Conservation (phyloP, 1,140 invertebrate species). For the Sinella curviseta region DNA sequence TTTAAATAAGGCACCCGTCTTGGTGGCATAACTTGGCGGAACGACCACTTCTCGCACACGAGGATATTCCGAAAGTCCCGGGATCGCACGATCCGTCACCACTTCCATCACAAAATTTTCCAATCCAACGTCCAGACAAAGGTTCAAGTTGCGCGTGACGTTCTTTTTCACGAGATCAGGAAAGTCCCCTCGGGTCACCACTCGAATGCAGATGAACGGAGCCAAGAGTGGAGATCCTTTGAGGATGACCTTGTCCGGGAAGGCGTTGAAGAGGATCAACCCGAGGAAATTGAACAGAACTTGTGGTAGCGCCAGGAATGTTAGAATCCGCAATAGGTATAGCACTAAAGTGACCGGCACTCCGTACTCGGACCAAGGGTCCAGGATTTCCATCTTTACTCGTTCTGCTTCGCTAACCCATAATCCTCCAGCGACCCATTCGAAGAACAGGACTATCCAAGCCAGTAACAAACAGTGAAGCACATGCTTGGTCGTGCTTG, state of each 20-base stretch:
- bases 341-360: slow-evolving; percentile 69
- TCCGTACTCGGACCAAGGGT: slow-evolving; percentile 80
- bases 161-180: slow-evolving; percentile 62
- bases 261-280: slow-evolving; percentile 62
- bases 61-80: slow-evolving; percentile 57
- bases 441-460: slow-evolving; percentile 73
- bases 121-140: slow-evolving; percentile 82
- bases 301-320: slow-evolving; percentile 83
- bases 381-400: slow-evolving; percentile 60
- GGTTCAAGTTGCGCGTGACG: slow-evolving; percentile 65
- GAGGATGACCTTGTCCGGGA: slow-evolving; percentile 59
- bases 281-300: slow-evolving; percentile 59
- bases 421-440: slow-evolving; percentile 76
- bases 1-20: slow-evolving; percentile 62
- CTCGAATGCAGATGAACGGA: slow-evolving; percentile 64
- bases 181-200: slow-evolving; percentile 64
- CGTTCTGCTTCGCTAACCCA: slow-evolving; percentile 60
- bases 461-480: slow-evolving; percentile 77
- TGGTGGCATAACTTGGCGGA: slow-evolving; percentile 58
- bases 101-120: slow-evolving; percentile 98
- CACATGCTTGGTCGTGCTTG: slow-evolving; percentile 68
- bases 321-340: slow-evolving; percentile 77
- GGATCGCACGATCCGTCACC: slow-evolving; percentile 87
- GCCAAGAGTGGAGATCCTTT: slow-evolving; percentile 58
- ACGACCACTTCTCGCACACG: slow-evolving; percentile 58